These are phyloP conservation scores for Zygothrica quintamaculata DNA, from an alignment of 2,888 invertebrate genomes.

Conservation along the genomic window DNA sequence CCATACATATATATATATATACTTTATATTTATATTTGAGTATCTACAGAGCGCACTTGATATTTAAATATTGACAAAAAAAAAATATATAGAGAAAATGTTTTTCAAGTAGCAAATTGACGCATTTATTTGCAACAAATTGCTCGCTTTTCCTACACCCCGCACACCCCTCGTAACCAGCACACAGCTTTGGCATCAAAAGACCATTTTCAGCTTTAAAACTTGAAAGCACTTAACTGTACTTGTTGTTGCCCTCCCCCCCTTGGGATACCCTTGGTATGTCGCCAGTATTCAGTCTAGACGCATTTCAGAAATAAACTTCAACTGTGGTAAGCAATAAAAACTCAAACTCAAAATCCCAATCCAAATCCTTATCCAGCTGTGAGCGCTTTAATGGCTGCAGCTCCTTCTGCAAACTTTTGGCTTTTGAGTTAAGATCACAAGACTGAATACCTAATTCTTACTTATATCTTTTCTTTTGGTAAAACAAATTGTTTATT, in stretches of 20 bases:
- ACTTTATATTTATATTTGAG: no score
- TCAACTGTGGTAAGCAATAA: slow-evolving; percentile 44
- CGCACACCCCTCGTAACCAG: neutral
- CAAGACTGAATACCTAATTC: slow-evolving; percentile 9
- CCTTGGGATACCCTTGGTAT: slow-evolving; percentile 1
- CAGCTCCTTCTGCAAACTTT: slow-evolving; percentile 3
- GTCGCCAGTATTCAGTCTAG: slow-evolving; percentile 36
- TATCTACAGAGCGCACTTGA: no score
- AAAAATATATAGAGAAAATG: no score
- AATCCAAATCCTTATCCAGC: slow-evolving; percentile 40
- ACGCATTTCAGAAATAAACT: slow-evolving; percentile 40
- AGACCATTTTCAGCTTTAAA: slow-evolving; percentile 9
- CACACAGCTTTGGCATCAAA: neutral
- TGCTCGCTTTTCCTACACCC: slow-evolving; percentile 3
- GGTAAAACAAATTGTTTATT: slow-evolving; percentile 16
- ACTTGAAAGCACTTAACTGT: slow-evolving; percentile 16
- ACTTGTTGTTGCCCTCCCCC: slow-evolving; percentile 5
- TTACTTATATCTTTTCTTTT: no score
- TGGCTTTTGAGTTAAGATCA: slow-evolving; percentile 28
- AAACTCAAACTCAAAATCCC: slow-evolving; percentile 19
- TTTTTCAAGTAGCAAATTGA: slow-evolving; percentile 19
- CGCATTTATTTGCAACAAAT: slow-evolving; percentile 41
- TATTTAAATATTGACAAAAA: neutral
- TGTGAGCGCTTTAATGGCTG: slow-evolving; percentile 37
- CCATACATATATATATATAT: no score